Base-by-base conservation (phyloP, 2,888 invertebrate genomes). In the Malacosoma neustria region DNA sequence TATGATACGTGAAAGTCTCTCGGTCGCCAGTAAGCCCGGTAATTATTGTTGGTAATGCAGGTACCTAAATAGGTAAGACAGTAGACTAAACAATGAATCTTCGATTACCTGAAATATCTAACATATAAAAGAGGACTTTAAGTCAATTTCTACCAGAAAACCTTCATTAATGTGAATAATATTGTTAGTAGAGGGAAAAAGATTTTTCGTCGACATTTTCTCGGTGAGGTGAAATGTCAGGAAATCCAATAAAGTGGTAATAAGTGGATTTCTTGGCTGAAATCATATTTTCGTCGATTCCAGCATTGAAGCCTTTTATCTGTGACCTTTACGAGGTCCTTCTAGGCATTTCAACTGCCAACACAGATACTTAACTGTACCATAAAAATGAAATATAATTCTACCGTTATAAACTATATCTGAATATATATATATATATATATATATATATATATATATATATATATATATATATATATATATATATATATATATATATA, bases 201-300 rank as follows among this genome's bases (percentile, higher is more conserved):
- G 58, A 57, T 58, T 68, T 64, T 58, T 48, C 47, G 35, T 48
- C 41, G 48, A 47, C 51, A 57, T 63, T 62, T 62, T 63, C 50
- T 44, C 41, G 41, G 52, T 42, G 46, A 65, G 63, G 67, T 69
- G 64, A 72, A 72, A 67, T 60, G 65, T 69, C 60, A 53, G 57
- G 57, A 69, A 72, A 77, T 72, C 69, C 73, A 76, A 77, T 74
- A 71, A 75, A 68, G 68, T 69, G 69, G 68, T 72, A 72, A 71
- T 75, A 76, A 75, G 68, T 68, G 57, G 61, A 72, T 72, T 70
- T 70, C 61, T 65, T 58, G 51, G 49, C 48, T 53, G 48, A 53
- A 64, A 57, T 66, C 61, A 68, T 72, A 73, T 72, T 72, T 71
- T 67, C 62, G 56, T 53, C 60, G 61, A 63, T 62, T 61, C 54